Evolutionary conservation across 92 coral and sea anemone genomes (phyloP), one percentile per base, ranked within the genome.

Genomic region (Hydrozoanthus gracilis): DNA sequence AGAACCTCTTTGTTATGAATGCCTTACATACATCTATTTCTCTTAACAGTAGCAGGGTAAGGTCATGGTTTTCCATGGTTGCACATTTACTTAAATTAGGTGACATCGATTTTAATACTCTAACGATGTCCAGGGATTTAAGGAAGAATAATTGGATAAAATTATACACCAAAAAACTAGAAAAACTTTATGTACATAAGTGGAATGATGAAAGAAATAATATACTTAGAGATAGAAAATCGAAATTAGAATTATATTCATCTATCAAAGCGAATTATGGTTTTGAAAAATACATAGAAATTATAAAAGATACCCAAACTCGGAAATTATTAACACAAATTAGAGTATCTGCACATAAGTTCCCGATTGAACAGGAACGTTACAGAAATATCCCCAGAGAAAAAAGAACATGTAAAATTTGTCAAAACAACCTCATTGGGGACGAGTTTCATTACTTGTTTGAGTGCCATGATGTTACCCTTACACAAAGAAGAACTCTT

Each of bases 281-380:
- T 54, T 54, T 54, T 79, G 54, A 65, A 58, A 60, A 79, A 52
- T 54, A 68, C 51, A 54, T 54, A 54, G 60, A 54, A 5, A 11
- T 3, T 13, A 27, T 27, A 27, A 27, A 27, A 27, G 35, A 27
- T 27, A 27, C 35, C 35, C 35, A 27, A 27, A 27, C 35, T 27
- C 35, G 35, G 35, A 27, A 27, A 27, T 27, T 27, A 27, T 27
- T 27, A 27, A 27, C 35, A 27, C 35, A 27, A 27, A 27, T 27
- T 27, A 27, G 35, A 27, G 91, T 88, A 58, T 54, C 91, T 8
- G 83, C 88, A 84, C 91, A 88, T 83, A 83, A 83, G 6, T 76
- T 74, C 72, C 45, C 39, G 0, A 88, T 73, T 50, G 78, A 17
- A 47, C 65, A 58, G 39, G 56, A 62, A 27, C 47, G 74, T 74